These are phyloP conservation scores for Cordilura impudica DNA, from an alignment of 2,888 invertebrate genomes.

Conservation along the genomic window DNA sequence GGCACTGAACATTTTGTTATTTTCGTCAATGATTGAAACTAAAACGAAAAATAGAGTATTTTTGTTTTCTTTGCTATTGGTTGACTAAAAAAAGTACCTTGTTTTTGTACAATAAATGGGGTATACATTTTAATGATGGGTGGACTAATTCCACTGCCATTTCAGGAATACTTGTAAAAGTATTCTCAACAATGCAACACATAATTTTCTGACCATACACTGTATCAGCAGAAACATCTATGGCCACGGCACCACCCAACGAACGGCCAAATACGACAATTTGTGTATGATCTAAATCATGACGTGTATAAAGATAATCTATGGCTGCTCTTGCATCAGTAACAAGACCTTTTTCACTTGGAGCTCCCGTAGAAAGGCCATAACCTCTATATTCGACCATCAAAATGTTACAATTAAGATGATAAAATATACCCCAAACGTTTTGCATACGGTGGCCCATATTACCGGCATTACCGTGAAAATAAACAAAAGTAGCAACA, in stretches of 20 bases:
- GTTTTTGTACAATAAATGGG: constrained; percentile 92
- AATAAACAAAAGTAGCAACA: constrained; percentile 91
- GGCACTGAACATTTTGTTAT: constrained; percentile 86
- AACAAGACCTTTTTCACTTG: constrained; percentile 91
- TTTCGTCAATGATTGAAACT: constrained; percentile 88
- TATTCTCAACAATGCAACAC: constrained; percentile 95
- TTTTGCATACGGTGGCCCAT: constrained; percentile 95
- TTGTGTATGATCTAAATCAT: constrained; percentile 90
- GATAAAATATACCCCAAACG: constrained; percentile 90
- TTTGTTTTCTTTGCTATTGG: background rate
- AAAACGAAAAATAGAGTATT: constrained; percentile 66
- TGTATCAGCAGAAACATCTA: constrained; percentile 88
- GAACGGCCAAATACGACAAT: constrained; percentile 94
- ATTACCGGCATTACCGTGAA: constrained; percentile 98
- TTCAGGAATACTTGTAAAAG: constrained; percentile 95
- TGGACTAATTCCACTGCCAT: constrained; percentile 88
- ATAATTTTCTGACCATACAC: constrained; percentile 89
- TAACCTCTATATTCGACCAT: constrained; percentile 98
- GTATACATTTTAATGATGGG: constrained; percentile 85
- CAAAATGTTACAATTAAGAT: constrained; percentile 90
- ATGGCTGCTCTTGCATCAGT: constrained; percentile 92
- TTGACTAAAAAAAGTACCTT: constrained; percentile 81
- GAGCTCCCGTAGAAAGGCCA: constrained; percentile 92
- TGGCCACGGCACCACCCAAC: constrained; percentile 93
- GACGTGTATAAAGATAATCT: constrained; percentile 88